Percentiles rank a stretch among this genome's conserved stretches.
phyloP scores from a whole-genome alignment of 2,113 vertebrate genomes.

The Rhodinocichla rosea region DNA sequence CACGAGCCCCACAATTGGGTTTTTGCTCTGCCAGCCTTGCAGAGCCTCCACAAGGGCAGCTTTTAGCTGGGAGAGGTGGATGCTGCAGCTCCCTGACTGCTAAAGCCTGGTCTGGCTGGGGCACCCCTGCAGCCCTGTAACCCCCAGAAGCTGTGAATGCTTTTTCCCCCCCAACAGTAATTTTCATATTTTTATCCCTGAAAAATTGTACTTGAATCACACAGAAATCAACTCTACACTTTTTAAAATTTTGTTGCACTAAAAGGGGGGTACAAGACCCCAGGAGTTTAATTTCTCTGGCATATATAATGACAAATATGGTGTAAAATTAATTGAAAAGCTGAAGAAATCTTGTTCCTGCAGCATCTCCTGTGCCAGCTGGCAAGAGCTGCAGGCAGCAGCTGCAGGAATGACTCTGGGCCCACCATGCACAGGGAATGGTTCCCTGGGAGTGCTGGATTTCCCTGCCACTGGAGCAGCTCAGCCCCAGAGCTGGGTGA shows the following conservation, averaged over 20 bases:
- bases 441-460: background rate
- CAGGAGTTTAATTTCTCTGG: background rate
- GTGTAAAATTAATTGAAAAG: background rate
- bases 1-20: accelerated
- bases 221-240: background rate
- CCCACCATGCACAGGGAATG: background rate
- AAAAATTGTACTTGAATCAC: slow-evolving; percentile 32
- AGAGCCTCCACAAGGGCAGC: background rate
- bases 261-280: background rate
- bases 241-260: slow-evolving; percentile 45
- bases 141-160: background rate
- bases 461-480: background rate
- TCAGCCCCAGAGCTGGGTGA: background rate
- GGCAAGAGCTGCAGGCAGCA: background rate
- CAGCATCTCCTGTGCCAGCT: background rate
- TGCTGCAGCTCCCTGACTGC: background rate
- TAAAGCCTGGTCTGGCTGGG: background rate
- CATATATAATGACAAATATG: background rate
- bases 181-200: background rate
- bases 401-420: background rate
- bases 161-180: accelerated
- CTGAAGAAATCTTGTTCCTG: background rate
- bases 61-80: background rate
- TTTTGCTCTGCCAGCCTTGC: background rate
- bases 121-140: background rate